These are phyloP conservation scores for Anthonomus grandis DNA, from an alignment of 1,140 invertebrate species.

Conservation along the genomic window DNA sequence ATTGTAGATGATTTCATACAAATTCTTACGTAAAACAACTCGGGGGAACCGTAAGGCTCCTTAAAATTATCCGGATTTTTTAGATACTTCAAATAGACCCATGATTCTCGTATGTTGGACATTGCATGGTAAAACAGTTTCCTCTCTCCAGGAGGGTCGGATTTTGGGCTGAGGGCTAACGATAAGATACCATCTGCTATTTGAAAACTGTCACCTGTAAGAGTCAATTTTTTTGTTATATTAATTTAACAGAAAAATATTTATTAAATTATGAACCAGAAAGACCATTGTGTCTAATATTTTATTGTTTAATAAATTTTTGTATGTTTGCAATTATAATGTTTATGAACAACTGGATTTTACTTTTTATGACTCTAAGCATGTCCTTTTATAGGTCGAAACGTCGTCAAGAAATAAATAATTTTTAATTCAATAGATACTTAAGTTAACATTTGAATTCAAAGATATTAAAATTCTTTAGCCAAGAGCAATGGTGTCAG, in stretches of 20 bases:
- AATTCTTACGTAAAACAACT: conserved; percentile 7
- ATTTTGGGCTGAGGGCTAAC: not conserved
- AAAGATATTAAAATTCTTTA: too few species aligned
- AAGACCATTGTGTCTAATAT: too few species aligned
- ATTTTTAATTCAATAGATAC: too few species aligned
- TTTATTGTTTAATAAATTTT: too few species aligned
- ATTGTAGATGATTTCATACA: not conserved
- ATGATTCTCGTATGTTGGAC: conserved; percentile 1
- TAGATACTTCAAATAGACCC: conserved; percentile 4
- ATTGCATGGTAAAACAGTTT: conserved; percentile 9
- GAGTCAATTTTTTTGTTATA: not conserved
- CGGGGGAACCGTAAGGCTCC: not conserved
- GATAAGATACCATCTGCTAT: not conserved
- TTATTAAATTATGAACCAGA: too few species aligned
- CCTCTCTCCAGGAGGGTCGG: not conserved
- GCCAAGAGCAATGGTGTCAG: too few species aligned
- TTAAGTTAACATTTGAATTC: too few species aligned
- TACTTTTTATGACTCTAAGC: too few species aligned
- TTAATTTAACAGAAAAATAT: not conserved
- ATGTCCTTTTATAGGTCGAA: too few species aligned
- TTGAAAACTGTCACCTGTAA: not conserved
- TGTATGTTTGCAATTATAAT: too few species aligned
- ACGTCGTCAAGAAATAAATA: too few species aligned
- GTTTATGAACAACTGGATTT: too few species aligned
- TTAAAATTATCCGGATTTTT: not conserved